Base-by-base conservation (phyloP, 2,888 invertebrate species). In the Pyrochroa serraticornis region DNA sequence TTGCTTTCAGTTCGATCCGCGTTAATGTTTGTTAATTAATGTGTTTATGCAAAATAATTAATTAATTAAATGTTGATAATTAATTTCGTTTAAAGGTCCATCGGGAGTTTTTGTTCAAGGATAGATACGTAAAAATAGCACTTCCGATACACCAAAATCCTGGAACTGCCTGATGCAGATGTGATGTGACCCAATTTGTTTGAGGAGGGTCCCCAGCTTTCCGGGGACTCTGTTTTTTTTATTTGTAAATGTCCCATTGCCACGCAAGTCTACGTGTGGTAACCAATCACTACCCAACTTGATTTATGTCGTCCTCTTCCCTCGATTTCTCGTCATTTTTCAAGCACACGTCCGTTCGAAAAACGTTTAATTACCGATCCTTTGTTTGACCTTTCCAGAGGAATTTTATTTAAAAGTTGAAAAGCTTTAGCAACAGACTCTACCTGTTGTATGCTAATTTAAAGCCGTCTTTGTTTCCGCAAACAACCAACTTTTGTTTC, bases 401-500 rank as follows among this genome's bases (percentile, higher is more conserved):
- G 22, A 22, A 22, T 22, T 22, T 22, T 22, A 22, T 22, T 22
- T 5, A 22, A 22, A 22, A 22, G 22, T 22, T 5, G 22, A 5
- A 34, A 39, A 49, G 14, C 38, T 13, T 34, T 12, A 30, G 31
- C n/a, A 12, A 39, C 39, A 7, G 12, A 12, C 5, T 13, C 12
- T 48, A 74, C 71, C 73, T 73, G 72, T 71, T 72, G 70, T 73
- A 72, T 72, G 73, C 66, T 72, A 75, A 75, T 73, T 71, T 69
- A 60, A 68, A 69, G 67, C 68, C 67, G 65, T 64, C 70, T 71
- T 71, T 70, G 71, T 72, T 69, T 66, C 66, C 67, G 56, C 67
- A 65, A 70, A 71, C 65, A 61, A 61, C 61, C 54, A 69, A 70
- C 68, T 54, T 36, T 50, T 46, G 34, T 54, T 54, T 50, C 44